A percentile compares a stretch with the other conserved stretches of the same genome.
Conservation (phyloP, 2,797 vertebrate genomes). For the Oreochromis grahami region DNA sequence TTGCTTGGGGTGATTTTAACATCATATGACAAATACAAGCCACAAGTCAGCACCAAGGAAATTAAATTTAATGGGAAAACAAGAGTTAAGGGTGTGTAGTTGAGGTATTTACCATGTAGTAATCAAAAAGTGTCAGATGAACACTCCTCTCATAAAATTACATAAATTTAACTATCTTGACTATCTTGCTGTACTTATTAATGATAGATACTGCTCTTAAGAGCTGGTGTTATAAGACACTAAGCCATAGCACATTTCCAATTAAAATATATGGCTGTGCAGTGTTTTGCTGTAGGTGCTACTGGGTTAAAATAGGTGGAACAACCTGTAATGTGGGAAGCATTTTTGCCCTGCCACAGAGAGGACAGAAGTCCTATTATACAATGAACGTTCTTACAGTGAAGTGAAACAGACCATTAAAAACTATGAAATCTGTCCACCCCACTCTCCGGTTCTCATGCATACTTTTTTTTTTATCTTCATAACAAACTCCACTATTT, state of each 20-base stretch:
- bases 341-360: neutral
- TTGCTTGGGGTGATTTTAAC: constrained; percentile 26
- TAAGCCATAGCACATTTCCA: neutral
- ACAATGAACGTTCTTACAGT: neutral
- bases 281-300: neutral
- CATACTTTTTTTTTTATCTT: neutral
- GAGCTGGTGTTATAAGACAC: neutral
- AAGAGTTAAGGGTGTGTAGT: neutral
- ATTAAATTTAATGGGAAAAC: constrained; percentile 24
- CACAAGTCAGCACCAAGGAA: neutral
- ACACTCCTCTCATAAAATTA: neutral
- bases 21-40: constrained; percentile 32
- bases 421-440: neutral
- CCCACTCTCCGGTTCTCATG: neutral
- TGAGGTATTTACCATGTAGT: neutral
- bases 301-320: neutral
- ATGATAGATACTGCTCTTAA: neutral
- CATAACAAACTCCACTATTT: neutral
- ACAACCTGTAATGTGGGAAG: neutral
- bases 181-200: neutral
- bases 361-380: neutral
- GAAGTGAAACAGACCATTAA: neutral
- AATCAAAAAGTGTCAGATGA: constrained; percentile 6
- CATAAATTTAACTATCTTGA: neutral
- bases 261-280: neutral